Evolutionary conservation across 2,113 vertebrate species (phyloP).

Genomic region (Actinemys pallida): DNA sequence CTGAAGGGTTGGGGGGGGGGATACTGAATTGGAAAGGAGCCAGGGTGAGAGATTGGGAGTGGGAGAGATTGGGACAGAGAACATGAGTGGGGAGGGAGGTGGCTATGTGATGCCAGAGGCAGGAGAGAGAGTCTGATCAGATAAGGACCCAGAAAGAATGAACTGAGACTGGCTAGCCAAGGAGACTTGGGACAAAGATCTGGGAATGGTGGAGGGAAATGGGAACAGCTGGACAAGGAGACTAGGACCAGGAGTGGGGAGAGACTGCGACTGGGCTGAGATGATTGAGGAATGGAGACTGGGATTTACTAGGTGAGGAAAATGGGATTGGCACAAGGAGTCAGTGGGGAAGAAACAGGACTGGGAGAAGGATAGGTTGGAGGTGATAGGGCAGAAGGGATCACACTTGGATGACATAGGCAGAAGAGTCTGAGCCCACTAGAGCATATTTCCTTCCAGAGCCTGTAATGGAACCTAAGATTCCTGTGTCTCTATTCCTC

Average conservation of each 20-base stretch:
- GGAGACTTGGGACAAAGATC: background rate
- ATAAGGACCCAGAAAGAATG: background rate
- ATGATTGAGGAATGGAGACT: background rate
- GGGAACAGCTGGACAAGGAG: background rate
- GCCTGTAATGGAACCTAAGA: background rate
- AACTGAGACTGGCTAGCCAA: background rate
- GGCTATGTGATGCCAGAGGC: background rate
- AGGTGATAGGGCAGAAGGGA: slow-evolving; percentile 16
- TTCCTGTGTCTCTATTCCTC: background rate
- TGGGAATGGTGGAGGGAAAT: background rate
- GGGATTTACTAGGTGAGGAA: background rate
- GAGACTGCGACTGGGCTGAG: background rate
- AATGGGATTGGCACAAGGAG: slow-evolving; percentile 3
- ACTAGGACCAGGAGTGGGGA: background rate
- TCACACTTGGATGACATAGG: slow-evolving; percentile 23
- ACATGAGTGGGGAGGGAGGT: background rate
- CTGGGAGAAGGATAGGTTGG: slow-evolving; percentile 29
- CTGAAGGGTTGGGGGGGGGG: background rate
- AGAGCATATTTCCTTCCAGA: background rate
- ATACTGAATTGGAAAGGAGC: background rate
- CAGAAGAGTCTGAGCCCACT: background rate
- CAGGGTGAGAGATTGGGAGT: background rate
- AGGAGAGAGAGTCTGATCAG: background rate
- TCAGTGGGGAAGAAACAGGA: slow-evolving; percentile 14
- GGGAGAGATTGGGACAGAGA: background rate